Conservation (phyloP, 2,113 vertebrate species). For the Promerops cafer region DNA sequence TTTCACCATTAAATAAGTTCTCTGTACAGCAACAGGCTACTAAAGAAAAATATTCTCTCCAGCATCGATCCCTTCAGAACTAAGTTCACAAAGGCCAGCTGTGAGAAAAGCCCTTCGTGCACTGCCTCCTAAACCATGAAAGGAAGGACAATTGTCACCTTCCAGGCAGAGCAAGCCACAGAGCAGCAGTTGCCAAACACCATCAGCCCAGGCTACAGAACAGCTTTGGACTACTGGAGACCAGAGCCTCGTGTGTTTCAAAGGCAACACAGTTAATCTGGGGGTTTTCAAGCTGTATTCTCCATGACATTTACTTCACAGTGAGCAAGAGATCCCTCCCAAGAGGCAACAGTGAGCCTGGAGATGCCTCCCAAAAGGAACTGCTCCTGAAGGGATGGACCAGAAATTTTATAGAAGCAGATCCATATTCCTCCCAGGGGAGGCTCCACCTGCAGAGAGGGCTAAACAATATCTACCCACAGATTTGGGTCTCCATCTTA, state of each 20-base stretch:
- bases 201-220: neutral
- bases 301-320: neutral
- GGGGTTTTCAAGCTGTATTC: neutral
- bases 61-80: neutral
- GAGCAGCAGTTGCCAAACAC: neutral
- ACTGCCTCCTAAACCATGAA: neutral
- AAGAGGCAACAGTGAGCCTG: accelerated
- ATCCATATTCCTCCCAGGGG: neutral
- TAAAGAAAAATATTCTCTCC: neutral
- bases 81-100: neutral
- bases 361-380: neutral
- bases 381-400: neutral
- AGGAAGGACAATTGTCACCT: neutral
- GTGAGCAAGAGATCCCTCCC: no score
- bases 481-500: no score
- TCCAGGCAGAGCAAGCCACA: neutral
- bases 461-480: neutral
- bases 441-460: neutral
- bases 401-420: neutral
- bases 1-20: neutral
- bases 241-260: neutral
- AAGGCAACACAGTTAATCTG: accelerated
- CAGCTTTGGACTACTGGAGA: neutral
- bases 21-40: neutral
- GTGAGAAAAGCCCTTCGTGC: accelerated